Conservation (phyloP, 2,797 vertebrate genomes). For the Streptopelia turtur region DNA sequence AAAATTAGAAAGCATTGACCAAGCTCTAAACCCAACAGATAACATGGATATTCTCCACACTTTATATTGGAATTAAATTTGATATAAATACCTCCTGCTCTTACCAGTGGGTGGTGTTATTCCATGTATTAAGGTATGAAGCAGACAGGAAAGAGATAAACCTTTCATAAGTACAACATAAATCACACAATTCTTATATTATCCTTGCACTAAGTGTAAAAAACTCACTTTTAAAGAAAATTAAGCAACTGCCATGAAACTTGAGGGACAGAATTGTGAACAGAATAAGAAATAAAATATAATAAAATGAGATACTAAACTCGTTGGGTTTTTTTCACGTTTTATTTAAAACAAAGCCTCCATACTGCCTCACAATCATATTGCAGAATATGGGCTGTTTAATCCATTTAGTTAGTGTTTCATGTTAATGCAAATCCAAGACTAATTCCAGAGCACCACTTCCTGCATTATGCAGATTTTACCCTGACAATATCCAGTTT, state of each 20-base stretch:
- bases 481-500: conserved; percentile 13
- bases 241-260: conserved; percentile 60
- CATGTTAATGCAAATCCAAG: conserved; percentile 21
- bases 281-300: conserved; percentile 42
- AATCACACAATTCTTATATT: conserved; percentile 78
- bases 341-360: conserved; percentile 67
- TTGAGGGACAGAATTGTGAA: conserved; percentile 42
- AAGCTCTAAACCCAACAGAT: conserved; percentile 77
- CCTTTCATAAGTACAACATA: conserved; percentile 88
- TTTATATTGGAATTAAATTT: conserved; percentile 82
- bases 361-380: conserved; percentile 47
- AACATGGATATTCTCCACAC: conserved; percentile 81
- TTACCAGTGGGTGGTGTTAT: conserved; percentile 90
- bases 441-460: conserved; percentile 5
- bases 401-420: conserved; percentile 13
- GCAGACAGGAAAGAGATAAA: conserved; percentile 92
- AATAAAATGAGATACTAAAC: conserved; percentile 62
- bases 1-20: conserved; percentile 77
- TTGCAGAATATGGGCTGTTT: neutral
- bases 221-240: conserved; percentile 60
- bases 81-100: conserved; percentile 97
- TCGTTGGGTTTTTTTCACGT: conserved; percentile 38
- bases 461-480: conserved; percentile 37
- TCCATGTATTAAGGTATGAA: conserved; percentile 89
- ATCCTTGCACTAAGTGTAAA: conserved; percentile 74